phyloP scores from a whole-genome alignment of 2,113 vertebrate genomes.

The Forbesichthys agassizii region DNA sequence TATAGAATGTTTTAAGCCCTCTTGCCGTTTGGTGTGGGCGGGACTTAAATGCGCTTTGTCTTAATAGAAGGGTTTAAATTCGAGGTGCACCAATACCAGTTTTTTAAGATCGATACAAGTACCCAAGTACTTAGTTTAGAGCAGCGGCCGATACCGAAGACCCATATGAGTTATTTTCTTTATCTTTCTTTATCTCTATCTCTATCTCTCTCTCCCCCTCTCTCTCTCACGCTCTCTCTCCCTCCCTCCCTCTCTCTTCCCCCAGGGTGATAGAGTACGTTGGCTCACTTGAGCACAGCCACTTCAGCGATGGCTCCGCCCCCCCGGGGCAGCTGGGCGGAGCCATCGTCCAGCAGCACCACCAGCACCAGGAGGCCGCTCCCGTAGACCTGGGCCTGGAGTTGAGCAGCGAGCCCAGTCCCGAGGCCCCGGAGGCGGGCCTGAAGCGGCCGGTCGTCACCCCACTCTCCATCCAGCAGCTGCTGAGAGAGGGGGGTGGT shows the following conservation, averaged over 20 bases:
- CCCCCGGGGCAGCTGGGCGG: constrained; percentile 79
- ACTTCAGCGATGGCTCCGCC: constrained; percentile 88
- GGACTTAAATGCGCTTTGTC: too few species aligned
- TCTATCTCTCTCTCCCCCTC: constrained; percentile 19
- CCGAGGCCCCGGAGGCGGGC: constrained; percentile 71
- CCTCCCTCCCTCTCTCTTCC: constrained; percentile 30
- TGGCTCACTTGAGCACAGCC: constrained; percentile 91
- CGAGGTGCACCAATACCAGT: too few species aligned
- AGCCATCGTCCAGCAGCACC: constrained; percentile 82
- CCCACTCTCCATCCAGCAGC: constrained; percentile 89
- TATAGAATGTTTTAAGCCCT: too few species aligned
- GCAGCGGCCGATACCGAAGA: not conserved
- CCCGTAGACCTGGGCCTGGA: constrained; percentile 73
- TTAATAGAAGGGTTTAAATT: too few species aligned
- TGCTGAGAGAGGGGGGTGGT: constrained; percentile 82
- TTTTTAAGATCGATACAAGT: not conserved
- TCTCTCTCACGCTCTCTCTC: not conserved
- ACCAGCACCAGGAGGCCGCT: constrained; percentile 64
- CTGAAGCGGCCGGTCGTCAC: constrained; percentile 85
- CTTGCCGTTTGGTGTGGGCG: too few species aligned
- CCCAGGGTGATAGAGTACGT: constrained; percentile 93
- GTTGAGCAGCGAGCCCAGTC: constrained; percentile 63
- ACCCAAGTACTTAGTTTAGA: too few species aligned
- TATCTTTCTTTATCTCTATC: not conserved
- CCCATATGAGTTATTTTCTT: too few species aligned